Conservation (phyloP, 53 echinoderm and acorn worm genomes). For the Patiria pectinifera region DNA sequence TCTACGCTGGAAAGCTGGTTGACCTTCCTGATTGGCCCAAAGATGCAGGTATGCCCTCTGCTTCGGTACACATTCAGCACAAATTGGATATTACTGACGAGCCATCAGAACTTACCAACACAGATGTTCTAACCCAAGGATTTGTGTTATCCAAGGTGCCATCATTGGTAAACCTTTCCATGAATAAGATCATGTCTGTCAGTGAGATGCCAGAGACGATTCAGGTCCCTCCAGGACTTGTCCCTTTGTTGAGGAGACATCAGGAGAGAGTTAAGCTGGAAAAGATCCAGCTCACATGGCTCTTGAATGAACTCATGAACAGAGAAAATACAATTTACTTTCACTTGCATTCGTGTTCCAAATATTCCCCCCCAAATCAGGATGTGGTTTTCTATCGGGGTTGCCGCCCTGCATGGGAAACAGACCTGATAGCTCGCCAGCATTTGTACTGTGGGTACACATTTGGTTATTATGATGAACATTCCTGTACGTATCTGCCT, state of each 20-base stretch:
- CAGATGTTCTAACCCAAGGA: background rate
- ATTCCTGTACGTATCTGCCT: slow-evolving; percentile 12
- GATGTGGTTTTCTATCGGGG: background rate
- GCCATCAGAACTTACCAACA: background rate
- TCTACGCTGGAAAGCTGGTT: slow-evolving; percentile 26
- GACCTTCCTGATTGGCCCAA: background rate
- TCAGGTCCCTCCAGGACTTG: background rate
- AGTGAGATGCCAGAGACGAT: background rate
- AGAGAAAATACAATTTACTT: background rate
- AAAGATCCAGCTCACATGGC: slow-evolving; percentile 1
- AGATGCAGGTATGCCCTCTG: background rate
- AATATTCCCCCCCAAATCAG: background rate
- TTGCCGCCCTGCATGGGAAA: slow-evolving; percentile 26
- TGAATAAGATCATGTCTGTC: background rate
- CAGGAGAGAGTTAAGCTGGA: background rate
- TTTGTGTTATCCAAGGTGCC: slow-evolving; percentile 18
- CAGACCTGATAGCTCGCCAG: background rate
- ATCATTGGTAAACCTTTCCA: slow-evolving; percentile 10
- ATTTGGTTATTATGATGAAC: background rate
- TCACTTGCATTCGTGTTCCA: background rate
- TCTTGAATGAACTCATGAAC: slow-evolving; percentile 22
- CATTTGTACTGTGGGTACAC: background rate
- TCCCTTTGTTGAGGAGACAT: slow-evolving; percentile 3
- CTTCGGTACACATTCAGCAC: background rate
- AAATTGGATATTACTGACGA: background rate